Evolutionary conservation across 2,797 vertebrate genomes (phyloP).

Genomic region (Apogon talboti): DNA sequence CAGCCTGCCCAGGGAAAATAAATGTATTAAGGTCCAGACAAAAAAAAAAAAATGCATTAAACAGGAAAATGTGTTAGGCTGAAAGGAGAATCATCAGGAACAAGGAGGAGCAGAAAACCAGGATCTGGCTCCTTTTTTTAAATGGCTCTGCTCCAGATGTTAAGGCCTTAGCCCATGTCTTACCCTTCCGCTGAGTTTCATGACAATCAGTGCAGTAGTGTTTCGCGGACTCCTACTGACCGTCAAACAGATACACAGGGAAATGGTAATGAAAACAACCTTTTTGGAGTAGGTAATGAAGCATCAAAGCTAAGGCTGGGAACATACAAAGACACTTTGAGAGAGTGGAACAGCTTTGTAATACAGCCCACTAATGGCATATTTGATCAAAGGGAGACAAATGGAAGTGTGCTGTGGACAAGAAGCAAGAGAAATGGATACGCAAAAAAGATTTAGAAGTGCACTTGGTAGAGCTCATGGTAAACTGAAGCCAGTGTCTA

Average conservation of each 20-base stretch:
- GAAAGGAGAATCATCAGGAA: slow-evolving; percentile 56
- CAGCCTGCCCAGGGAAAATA: slow-evolving; percentile 67
- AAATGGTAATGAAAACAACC: too few species aligned
- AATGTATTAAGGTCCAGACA: slow-evolving; percentile 67
- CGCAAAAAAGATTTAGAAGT: background rate
- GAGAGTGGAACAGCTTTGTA: slow-evolving; percentile 39
- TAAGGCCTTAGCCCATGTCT: too few species aligned
- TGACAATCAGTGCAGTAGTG: too few species aligned
- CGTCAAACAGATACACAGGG: too few species aligned
- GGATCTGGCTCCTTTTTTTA: too few species aligned
- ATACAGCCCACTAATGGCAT: slow-evolving; percentile 22
- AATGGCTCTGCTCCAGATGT: too few species aligned
- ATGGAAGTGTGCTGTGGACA: slow-evolving; percentile 13
- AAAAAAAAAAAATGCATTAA: slow-evolving; percentile 72
- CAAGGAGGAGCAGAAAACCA: too few species aligned
- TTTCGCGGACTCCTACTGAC: too few species aligned
- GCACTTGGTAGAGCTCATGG: too few species aligned
- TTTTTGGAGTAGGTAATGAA: slow-evolving; percentile 2
- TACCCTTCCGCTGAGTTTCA: too few species aligned
- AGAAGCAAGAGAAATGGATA: slow-evolving; percentile 11
- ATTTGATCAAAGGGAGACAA: slow-evolving; percentile 38
- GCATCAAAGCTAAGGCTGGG: slow-evolving; percentile 51
- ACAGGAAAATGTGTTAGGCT: slow-evolving; percentile 55
- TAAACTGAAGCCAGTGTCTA: too few species aligned
- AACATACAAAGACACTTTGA: slow-evolving; percentile 37